Base-by-base conservation (phyloP, 2,888 invertebrate genomes). In the Archips crataeganus region DNA sequence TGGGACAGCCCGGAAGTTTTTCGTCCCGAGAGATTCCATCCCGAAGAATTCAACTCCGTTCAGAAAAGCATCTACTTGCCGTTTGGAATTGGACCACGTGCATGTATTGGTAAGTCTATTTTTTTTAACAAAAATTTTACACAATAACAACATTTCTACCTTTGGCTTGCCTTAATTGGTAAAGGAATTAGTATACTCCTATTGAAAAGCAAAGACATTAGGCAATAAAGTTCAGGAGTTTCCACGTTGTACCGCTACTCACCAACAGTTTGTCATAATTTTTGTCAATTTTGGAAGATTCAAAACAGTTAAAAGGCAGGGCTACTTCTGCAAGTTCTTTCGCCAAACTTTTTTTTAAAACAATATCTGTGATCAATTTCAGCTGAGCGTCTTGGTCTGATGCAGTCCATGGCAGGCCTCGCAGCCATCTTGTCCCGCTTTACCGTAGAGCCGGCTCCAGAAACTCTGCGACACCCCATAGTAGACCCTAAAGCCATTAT, bases 341-440 rank as follows among this genome's bases (percentile, higher is more conserved):
- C 3, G 11, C 11, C 1, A 11, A 11, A 45, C 3, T 3, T 42
- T 34, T 9, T 32, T 51, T 8, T n/a, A 66, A 36, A 54, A 34
- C 9, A 49, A 11, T 39, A 39, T 5, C 23, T 65, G 60, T 11
- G 51, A 51, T 51, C n/a, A 4, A 9, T 57, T 64, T 10, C 84
- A 91, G 91, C 89, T 10, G 87, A 85, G 49, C 88, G 91, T 0
- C 70, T 91, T 68, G 91, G 91, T 0, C 78, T 84, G 62, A 90
- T 91, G 90, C 91, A 91, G 84, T 89, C 91, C 10, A 82, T 90
- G 79, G 89, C 91, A 0, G 91, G 91, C 2, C 80, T 90, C 65
- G 90, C 90, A 23, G 88, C 90, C n/a, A 76, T 91, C 23, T 81
- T 91, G 74, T 80, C 86, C 2, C 75, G 75, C 70, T 86, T 82